Evolutionary conservation across 2,113 vertebrate species (phyloP), one percentile per base, ranked within the genome.

Genomic region (Emberiza fucata): DNA sequence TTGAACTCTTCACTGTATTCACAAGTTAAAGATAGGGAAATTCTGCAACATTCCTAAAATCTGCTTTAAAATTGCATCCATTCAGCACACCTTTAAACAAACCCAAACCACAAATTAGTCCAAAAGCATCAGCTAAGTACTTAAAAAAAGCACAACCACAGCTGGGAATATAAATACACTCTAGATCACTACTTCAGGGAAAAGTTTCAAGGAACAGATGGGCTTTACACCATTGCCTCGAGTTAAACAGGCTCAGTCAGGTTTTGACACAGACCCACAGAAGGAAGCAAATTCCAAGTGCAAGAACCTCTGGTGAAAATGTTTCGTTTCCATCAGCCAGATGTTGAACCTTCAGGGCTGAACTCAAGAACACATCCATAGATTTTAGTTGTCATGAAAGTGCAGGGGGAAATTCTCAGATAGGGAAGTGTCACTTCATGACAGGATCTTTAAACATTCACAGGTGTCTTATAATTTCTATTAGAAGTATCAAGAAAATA

Each of bases 221-320:
- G 96, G 88, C 93, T 97, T 96, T 97, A 96, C 95, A 96, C 90
- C 76, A 94, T 47, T 90, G 93, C 92, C 96, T 95, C 16, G 0
- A 96, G 95, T 95, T 94, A 96, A 97, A 96, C 82, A 90, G 96
- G 86, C 94, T 97, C 83, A 93, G 91, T 95, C 91, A 96, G 95
- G 91, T 97, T 96, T 96, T 97, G 95, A 97, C 91, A 94, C 90
- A 92, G 88, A 95, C 86, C 81, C 86, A 95, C 50, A 82, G 84
- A 84, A 70, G 63, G 89, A 89, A 94, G 61, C 64, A 95, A 93
- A 97, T 90, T 80, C 68, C 48, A 93, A 84, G 94, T 81, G 80
- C 85, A 96, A 91, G 89, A 92, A 97, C 88, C 91, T 95, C 93
- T 94, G 90, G 91, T 97, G 75, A 96, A 96, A 94, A 90, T 84